Conservation (phyloP, 1,140 invertebrate genomes). For the Harlomillsia oculata region DNA sequence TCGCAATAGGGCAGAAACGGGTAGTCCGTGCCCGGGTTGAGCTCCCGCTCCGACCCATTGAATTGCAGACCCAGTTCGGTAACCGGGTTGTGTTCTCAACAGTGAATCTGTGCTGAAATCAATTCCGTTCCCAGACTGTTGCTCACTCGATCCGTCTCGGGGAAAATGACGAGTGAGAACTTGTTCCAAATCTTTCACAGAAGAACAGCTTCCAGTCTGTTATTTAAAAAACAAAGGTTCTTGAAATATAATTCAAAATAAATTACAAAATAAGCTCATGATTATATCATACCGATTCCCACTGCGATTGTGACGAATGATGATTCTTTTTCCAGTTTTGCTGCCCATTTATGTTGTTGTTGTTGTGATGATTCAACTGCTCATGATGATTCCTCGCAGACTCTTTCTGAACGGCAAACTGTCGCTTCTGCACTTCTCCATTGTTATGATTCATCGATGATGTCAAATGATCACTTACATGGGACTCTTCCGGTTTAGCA, state of each 20-base stretch:
- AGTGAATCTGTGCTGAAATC: conserved; percentile 79
- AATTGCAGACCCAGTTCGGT: conserved; percentile 45
- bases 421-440: too few relatives aligned
- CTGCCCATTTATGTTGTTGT: too few relatives aligned
- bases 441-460: too few relatives aligned
- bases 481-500: conserved; percentile 18
- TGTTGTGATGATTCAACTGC: too few relatives aligned
- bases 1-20: conserved; percentile 74
- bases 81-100: conserved; percentile 46
- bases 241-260: too few relatives aligned
- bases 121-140: conserved; percentile 40
- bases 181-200: conserved; percentile 84
- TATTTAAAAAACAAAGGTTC: background rate
- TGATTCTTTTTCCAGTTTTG: too few relatives aligned
- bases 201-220: conserved; percentile 41
- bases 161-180: conserved; percentile 93
- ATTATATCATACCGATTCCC: conserved; percentile 26
- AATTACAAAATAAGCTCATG: too few relatives aligned
- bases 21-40: conserved; percentile 40
- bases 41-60: conserved; percentile 69
- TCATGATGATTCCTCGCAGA: conserved; percentile 23
- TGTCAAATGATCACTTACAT: too few relatives aligned
- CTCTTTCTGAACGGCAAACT: conserved; percentile 35
- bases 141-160: conserved; percentile 45
- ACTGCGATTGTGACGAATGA: conserved; percentile 25